phyloP scores from a whole-genome alignment of 2,113 vertebrate species.

The Vidua macroura region DNA sequence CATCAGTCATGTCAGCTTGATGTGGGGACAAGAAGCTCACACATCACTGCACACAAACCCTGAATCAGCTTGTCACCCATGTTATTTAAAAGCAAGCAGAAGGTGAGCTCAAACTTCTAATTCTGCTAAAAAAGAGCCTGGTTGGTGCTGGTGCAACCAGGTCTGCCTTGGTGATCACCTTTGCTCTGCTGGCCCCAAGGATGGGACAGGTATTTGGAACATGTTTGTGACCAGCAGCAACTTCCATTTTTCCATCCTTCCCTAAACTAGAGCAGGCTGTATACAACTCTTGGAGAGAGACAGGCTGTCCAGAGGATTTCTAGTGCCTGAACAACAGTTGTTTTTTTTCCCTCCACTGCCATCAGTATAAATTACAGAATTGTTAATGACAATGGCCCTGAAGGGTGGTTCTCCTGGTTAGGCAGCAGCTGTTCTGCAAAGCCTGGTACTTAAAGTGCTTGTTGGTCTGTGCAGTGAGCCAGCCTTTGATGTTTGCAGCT shows the following conservation, averaged over 20 bases:
- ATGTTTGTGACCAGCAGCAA: not conserved
- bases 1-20: not conserved
- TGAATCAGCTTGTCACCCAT: not conserved
- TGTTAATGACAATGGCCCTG: not conserved
- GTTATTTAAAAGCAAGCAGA: not conserved
- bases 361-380: not conserved
- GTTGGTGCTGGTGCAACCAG: not conserved
- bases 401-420: not conserved
- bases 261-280: not conserved
- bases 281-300: not conserved
- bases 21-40: not conserved
- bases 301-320: not conserved
- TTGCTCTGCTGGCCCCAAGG: not conserved
- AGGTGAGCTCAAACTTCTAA: not conserved
- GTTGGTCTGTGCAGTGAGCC: not conserved
- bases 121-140: not conserved
- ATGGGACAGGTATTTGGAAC: not conserved
- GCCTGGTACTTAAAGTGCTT: not conserved
- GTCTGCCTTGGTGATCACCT: not conserved
- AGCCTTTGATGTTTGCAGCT: not conserved
- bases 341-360: not conserved
- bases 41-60: not conserved
- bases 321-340: not conserved
- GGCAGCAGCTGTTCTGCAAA: conserved; percentile 2
- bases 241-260: not conserved